Evolutionary conservation across 2,888 invertebrate genomes (phyloP).

Genomic region (Tribolium freemani): DNA sequence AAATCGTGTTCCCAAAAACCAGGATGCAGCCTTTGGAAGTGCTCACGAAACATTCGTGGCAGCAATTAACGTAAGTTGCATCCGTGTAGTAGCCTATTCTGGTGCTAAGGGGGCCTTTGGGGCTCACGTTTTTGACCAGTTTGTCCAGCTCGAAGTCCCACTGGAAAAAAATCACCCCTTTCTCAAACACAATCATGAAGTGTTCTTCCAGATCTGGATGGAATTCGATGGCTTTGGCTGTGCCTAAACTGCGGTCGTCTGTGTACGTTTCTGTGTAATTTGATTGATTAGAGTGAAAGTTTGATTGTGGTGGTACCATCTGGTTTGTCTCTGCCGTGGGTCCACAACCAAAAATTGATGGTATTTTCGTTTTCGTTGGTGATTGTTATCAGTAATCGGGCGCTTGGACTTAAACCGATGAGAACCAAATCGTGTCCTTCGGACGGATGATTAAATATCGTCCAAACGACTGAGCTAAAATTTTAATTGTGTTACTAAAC

Average conservation of each 20-base stretch:
- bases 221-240: constrained; percentile 61
- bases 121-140: constrained; percentile 59
- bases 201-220: constrained; percentile 65
- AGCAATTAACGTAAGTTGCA: constrained; percentile 70
- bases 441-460: constrained; percentile 71
- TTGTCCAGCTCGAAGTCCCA: constrained; percentile 60
- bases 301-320: constrained; percentile 68
- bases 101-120: constrained; percentile 63
- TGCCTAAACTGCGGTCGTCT: constrained; percentile 47
- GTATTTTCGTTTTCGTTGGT: constrained; percentile 66
- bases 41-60: constrained; percentile 70
- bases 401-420: constrained; percentile 71
- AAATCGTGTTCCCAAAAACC: constrained; percentile 70
- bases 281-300: not conserved
- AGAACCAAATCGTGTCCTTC: constrained; percentile 61
- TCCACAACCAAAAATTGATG: constrained; percentile 77
- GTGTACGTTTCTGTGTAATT: constrained; percentile 11
- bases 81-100: constrained; percentile 68
- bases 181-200: constrained; percentile 66
- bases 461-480: constrained; percentile 68
- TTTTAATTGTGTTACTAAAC: not conserved
- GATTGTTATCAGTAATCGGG: constrained; percentile 73
- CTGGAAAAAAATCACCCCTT: constrained; percentile 61
- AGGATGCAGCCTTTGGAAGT: constrained; percentile 70
- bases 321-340: constrained; percentile 69